A percentile compares a stretch with the other conserved stretches of the same genome.
phyloP scores from a whole-genome alignment of 2,113 vertebrate genomes.

The Caloenas nicobarica region DNA sequence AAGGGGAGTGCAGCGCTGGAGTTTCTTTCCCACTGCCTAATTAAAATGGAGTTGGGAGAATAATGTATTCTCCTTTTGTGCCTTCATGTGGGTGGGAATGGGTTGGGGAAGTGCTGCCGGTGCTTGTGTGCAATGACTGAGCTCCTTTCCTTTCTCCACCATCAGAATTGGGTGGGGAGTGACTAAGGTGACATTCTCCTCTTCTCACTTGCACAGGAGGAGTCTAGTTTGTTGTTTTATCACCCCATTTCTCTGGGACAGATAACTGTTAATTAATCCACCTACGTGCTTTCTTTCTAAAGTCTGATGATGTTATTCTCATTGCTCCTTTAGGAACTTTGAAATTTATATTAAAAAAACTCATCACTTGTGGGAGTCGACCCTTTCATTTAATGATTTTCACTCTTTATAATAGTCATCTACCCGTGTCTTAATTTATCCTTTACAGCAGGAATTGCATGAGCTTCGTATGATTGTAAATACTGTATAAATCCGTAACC shows the following conservation, averaged over 20 bases:
- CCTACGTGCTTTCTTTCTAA: neutral
- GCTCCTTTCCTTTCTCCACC: neutral
- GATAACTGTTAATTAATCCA: neutral
- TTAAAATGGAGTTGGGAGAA: neutral
- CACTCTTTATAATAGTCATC: neutral
- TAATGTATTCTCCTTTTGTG: neutral
- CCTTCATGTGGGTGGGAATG: neutral
- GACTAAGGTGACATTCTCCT: neutral
- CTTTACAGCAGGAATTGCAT: neutral
- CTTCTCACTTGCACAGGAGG: neutral
- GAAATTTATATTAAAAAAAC: neutral
- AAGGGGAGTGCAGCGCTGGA: neutral
- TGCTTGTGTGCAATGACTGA: neutral
- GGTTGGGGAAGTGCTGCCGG: neutral
- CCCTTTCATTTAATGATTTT: neutral
- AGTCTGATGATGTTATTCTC: neutral
- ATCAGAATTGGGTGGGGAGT: neutral
- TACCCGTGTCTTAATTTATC: neutral
- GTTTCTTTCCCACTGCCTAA: neutral
- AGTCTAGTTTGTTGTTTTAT: neutral
- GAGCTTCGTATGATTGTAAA: neutral
- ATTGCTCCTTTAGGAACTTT: neutral
- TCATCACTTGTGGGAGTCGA: neutral
- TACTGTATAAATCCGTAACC: neutral
- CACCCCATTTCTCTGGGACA: neutral